A percentile compares a stretch with the other conserved stretches of the same genome.
These are phyloP conservation scores for Drosophila jambulina DNA, from an alignment of 1,140 invertebrate genomes.

Conservation along the genomic window DNA sequence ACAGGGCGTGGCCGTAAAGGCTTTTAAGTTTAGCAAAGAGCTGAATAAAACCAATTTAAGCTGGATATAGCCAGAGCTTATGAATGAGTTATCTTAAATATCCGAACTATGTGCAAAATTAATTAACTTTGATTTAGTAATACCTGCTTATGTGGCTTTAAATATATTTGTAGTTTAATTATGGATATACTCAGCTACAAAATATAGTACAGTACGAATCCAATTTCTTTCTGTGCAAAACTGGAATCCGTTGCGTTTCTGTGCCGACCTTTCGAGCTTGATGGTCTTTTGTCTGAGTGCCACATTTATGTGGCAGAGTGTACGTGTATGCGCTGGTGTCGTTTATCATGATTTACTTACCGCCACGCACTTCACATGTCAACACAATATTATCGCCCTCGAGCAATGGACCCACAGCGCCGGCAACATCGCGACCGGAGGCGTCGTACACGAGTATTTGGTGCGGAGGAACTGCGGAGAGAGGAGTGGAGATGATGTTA, in stretches of 20 bases:
- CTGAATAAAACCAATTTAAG: not conserved
- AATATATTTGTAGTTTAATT: not conserved
- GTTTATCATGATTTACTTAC: constrained; percentile 88
- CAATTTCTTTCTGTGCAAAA: constrained; percentile 2
- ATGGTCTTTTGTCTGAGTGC: constrained; percentile 83
- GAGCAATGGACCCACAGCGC: constrained; percentile 92
- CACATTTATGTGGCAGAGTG: constrained; percentile 72
- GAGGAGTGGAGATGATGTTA: constrained; percentile 16
- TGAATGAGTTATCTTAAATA: not conserved
- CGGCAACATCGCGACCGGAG: constrained; percentile 90
- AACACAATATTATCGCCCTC: constrained; percentile 93
- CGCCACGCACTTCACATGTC: constrained; percentile 95
- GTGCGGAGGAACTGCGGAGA: constrained; percentile 92
- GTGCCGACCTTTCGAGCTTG: constrained; percentile 61
- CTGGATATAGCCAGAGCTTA: no score
- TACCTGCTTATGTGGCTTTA: not conserved
- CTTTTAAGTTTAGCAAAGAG: not conserved
- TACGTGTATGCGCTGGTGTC: constrained; percentile 67
- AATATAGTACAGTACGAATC: not conserved
- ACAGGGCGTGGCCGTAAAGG: constrained; percentile 5
- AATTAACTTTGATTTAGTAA: not conserved
- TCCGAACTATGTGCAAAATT: not conserved
- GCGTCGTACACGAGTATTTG: constrained; percentile 93
- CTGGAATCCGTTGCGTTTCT: constrained; percentile 63
- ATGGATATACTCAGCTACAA: not conserved